phyloP scores from a whole-genome alignment of 1,140 invertebrate species.

The Drosophila persimilis region DNA sequence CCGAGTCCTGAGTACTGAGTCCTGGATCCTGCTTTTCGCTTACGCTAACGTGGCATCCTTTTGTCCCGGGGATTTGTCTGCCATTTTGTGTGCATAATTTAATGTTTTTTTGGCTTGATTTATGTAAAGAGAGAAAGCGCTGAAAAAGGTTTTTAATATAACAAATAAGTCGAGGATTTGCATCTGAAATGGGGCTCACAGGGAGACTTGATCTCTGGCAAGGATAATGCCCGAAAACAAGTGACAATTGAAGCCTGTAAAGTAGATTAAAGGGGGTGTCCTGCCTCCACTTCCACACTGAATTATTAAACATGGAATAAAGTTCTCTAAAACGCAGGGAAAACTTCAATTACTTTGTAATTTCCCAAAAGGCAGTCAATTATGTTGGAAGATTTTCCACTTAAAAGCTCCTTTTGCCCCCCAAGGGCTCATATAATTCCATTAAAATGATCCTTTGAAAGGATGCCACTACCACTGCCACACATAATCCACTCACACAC shows the following conservation, averaged over 20 bases:
- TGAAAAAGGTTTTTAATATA: slow-evolving; percentile 57
- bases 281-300: not conserved
- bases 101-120: slow-evolving; percentile 72
- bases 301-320: slow-evolving; percentile 20
- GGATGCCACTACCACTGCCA: not conserved
- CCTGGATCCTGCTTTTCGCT: slow-evolving; percentile 24
- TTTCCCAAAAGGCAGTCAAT: slow-evolving; percentile 11
- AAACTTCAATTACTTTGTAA: slow-evolving; percentile 35
- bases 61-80: slow-evolving; percentile 57
- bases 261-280: not conserved
- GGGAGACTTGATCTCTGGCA: slow-evolving; percentile 20
- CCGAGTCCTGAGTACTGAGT: slow-evolving; percentile 10
- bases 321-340: slow-evolving; percentile 12
- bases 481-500: slow-evolving; percentile 16
- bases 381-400: slow-evolving; percentile 38
- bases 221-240: not conserved
- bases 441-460: slow-evolving; percentile 39
- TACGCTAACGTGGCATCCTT: too few species aligned
- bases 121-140: slow-evolving; percentile 39
- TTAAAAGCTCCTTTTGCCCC: slow-evolving; percentile 43
- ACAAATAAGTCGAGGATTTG: slow-evolving; percentile 40
- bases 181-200: slow-evolving; percentile 26
- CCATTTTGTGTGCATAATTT: slow-evolving; percentile 74
- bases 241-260: slow-evolving; percentile 19
- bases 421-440: slow-evolving; percentile 48